Evolutionary conservation across 2,797 vertebrate genomes (phyloP).

Genomic region (Anabacerthia variegaticeps): DNA sequence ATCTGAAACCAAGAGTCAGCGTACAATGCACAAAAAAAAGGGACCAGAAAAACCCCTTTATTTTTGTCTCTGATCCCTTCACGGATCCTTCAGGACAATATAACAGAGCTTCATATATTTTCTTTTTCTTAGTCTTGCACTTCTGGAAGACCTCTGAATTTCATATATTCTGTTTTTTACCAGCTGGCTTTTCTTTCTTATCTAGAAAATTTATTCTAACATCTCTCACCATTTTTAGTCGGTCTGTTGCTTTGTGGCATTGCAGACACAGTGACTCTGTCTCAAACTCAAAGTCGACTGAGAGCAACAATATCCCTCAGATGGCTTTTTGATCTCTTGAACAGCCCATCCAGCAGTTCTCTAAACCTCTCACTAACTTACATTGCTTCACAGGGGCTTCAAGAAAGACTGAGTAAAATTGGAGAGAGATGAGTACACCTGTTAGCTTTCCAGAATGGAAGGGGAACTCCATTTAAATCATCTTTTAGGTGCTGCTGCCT

Average conservation of each 20-base stretch:
- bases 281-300: background rate
- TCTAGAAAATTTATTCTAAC: background rate
- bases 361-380: background rate
- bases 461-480: background rate
- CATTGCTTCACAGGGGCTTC: background rate
- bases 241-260: background rate
- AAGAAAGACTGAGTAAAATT: background rate
- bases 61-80: conserved; percentile 37
- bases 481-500: background rate
- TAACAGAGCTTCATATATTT: background rate
- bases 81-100: background rate
- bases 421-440: background rate
- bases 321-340: background rate
- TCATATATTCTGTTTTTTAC: background rate
- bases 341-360: background rate
- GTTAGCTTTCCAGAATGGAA: background rate
- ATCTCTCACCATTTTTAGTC: background rate
- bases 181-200: background rate
- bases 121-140: conserved; percentile 4
- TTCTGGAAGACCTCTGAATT: conserved; percentile 26
- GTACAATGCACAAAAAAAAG: background rate
- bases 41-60: background rate
- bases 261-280: background rate
- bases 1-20: conserved; percentile 24
- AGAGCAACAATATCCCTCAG: background rate